Base-by-base conservation (phyloP, 2,797 vertebrate species). In the Smutsia gigantea region DNA sequence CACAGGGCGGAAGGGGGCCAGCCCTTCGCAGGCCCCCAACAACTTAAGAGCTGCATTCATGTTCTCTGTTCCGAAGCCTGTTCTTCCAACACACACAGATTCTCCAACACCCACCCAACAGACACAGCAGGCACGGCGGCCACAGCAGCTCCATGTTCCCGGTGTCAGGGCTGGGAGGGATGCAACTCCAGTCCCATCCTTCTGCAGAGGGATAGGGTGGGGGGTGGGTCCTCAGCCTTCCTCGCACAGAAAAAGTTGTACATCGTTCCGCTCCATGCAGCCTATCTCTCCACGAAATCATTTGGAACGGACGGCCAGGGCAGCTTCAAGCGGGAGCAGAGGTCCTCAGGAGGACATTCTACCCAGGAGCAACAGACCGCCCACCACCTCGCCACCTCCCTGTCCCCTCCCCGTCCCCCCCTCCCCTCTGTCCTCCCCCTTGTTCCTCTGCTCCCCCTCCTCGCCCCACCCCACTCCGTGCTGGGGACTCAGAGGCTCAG, bases 61-160 rank as follows among this genome's bases (percentile, higher is more conserved):
- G 53, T 29, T 51, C 84, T 42, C 85, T 19, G n/a, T 57, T 86
- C 4, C 83, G 5, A 94, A 83, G 74, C 64, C 37, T 14, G 31
- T 90, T 95, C 95, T 46, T 61, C 66, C 42, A 74, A 27, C 14
- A 63, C 49, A 59, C 14, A 18, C 29, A 71, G 29, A 59, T 84
- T 55, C 39, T 27, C 77, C 23, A 85, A n/a, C 23, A 25, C 86
- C 72, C 78, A 88, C 39, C 37, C 2, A 4, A 37, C 69, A 34
- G 23, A 51, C 42, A 57, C 46, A 37, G 17, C 57, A 83, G 17
- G 69, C 53, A 6, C 59, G 39, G 39, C 6, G 39, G 27, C 55
- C 42, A 57, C 46, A 37, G 17, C 57, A 83, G 17, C 75, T 46
- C 4, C 59, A 17, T 46, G 4, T 53, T 83, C 53, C 25, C 51